Evolutionary conservation across 2,797 vertebrate genomes (phyloP), one percentile per base, ranked within the genome.

Genomic region (Adelosebastes latens): DNA sequence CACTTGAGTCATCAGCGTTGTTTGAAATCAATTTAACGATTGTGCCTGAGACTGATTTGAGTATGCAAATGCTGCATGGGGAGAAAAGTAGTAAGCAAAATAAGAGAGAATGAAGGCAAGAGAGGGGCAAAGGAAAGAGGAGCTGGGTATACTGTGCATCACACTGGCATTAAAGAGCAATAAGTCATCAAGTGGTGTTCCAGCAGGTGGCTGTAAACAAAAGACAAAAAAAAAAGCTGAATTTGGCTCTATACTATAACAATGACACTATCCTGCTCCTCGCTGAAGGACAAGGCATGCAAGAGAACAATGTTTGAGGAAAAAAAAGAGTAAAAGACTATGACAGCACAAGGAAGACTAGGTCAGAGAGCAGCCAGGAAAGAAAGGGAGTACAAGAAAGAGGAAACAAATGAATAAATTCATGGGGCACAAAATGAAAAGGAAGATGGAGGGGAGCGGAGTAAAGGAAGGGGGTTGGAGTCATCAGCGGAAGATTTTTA

Each of bases 401-500:
- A 88, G 94, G 96, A 97, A 97, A 97, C 77, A 79, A 93, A 94
- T 92, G 87, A 92, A 96, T 95, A 95, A 94, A 95, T 95, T 93
- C 95, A 95, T 94, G 91, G 94, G 93, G 91, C 94, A 94, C 92
- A 32, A 92, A 95, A 95, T 95, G 91, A 90, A 94, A 90, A 89
- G 89, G 90, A 91, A 81, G 89, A 93, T 85, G 82, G 92, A 92
- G 92, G 93, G 90, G 85, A 85, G 95, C n/a, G 76, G 86, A 85
- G 87, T 77, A 88, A 77, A 80, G 78, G 85, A 91, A 87, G 87
- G 86, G 87, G 83, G 83, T 75, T 85, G 84, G 92, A 96, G 95
- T 96, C 95, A 94, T 95, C 96, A 95, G 95, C 89, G 90, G 95
- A 96, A 96, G 96, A 95, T 98, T 97, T 97, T 94, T 97, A 97